Conservation (phyloP, 2,888 invertebrate species). For the Boloria selene region DNA sequence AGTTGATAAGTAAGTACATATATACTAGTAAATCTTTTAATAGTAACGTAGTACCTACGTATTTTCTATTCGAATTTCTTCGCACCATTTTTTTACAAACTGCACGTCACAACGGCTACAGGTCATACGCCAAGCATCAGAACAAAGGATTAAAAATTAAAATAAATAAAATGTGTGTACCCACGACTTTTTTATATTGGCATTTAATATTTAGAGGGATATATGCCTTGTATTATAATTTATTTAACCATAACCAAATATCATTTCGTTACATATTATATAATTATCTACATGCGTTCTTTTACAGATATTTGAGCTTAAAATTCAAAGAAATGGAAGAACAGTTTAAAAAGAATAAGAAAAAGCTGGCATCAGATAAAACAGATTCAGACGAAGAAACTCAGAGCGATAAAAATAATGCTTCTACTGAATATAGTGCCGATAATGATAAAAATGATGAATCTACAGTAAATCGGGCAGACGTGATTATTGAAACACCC, state of each 20-base stretch:
- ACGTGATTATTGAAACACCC: constrained; percentile 65
- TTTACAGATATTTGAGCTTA: constrained; percentile 87
- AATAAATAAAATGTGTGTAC: too few relatives aligned
- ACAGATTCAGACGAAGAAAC: constrained; percentile 42
- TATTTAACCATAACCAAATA: neutral
- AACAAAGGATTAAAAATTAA: too few relatives aligned
- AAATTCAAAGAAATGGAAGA: constrained; percentile 95
- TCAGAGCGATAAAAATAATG: constrained; percentile 37
- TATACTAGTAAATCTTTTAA: too few relatives aligned
- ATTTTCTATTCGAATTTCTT: too few relatives aligned
- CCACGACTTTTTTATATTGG: too few relatives aligned
- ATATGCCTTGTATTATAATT: too few relatives aligned
- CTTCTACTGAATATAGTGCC: constrained; percentile 43
- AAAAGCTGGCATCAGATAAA: constrained; percentile 55
- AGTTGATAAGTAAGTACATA: constrained; percentile 87
- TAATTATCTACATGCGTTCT: constrained; percentile 2
- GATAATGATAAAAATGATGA: constrained; percentile 43
- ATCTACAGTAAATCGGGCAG: constrained; percentile 57
- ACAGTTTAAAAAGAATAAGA: constrained; percentile 87
- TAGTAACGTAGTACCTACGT: too few relatives aligned
- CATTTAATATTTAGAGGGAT: too few relatives aligned
- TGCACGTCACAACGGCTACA: too few relatives aligned
- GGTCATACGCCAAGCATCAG: too few relatives aligned
- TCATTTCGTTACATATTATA: neutral
- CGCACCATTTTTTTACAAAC: too few relatives aligned